phyloP scores from a whole-genome alignment of 2,888 invertebrate species.

The Drosophila anceps region DNA sequence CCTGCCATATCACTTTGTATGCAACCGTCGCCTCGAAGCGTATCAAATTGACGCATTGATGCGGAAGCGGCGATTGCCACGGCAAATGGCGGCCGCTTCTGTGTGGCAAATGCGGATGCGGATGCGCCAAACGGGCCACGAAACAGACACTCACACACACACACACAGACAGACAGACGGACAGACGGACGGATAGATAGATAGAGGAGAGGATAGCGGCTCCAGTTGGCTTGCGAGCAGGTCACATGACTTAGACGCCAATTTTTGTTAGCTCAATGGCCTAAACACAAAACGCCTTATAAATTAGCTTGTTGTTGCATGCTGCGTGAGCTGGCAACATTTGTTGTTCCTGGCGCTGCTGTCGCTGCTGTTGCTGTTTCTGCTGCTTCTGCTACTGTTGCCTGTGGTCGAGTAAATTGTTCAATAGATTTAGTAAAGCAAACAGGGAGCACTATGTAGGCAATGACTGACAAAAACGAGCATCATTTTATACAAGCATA shows the following conservation, averaged over 20 bases:
- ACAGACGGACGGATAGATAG: conserved; percentile 2
- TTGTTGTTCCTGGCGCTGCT: conserved; percentile 24
- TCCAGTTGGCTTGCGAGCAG: conserved; percentile 15
- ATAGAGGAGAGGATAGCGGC: not conserved
- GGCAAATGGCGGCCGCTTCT: conserved; percentile 37
- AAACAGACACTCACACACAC: not conserved
- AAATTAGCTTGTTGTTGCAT: conserved; percentile 67
- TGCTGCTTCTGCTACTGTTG: too few relatives aligned
- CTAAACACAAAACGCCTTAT: conserved; percentile 73
- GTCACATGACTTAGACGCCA: conserved; percentile 63
- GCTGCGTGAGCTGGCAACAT: conserved; percentile 61
- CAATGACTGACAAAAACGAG: conserved; percentile 76
- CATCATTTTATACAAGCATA: conserved; percentile 70
- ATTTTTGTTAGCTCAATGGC: conserved; percentile 71
- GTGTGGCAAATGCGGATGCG: conserved; percentile 43
- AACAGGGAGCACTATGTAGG: conserved; percentile 10
- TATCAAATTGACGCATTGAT: conserved; percentile 78
- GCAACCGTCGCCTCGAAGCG: conserved; percentile 58
- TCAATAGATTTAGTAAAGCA: conserved; percentile 46
- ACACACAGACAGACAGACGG: not conserved
- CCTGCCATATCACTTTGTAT: conserved; percentile 59
- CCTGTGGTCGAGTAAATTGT: conserved; percentile 66
- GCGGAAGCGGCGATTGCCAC: conserved; percentile 82
- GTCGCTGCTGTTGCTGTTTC: conserved; percentile 5
- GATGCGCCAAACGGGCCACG: conserved; percentile 46